These are phyloP conservation scores for Coturnix japonica DNA, from an alignment of 2,113 vertebrate species.

Conservation along the genomic window DNA sequence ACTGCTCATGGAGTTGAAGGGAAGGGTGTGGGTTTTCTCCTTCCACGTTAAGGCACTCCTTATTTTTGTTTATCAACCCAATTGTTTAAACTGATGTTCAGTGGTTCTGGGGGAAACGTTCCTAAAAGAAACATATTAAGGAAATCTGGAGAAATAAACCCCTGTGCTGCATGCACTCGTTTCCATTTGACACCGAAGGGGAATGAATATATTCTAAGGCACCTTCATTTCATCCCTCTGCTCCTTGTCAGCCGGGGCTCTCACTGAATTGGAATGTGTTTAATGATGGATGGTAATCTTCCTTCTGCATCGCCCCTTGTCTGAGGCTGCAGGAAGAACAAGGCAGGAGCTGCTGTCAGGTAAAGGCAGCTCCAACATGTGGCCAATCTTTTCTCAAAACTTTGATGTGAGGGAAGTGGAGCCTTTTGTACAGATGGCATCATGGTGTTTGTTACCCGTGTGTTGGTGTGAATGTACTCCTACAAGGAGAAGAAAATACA, in stretches of 20 bases:
- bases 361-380: neutral
- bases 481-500: neutral
- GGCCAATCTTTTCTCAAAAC: neutral
- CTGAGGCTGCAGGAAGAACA: neutral
- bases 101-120: neutral
- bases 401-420: neutral
- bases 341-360: neutral
- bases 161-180: neutral
- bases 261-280: neutral
- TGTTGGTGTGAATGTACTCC: fast-evolving
- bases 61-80: neutral
- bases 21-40: neutral
- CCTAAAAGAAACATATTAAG: neutral
- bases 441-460: neutral
- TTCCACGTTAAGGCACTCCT: neutral
- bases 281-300: neutral
- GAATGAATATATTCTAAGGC: neutral
- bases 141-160: neutral
- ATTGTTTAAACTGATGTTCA: neutral
- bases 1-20: neutral
- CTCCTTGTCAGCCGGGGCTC: neutral
- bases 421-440: neutral
- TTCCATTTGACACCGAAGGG: neutral
- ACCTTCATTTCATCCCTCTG: neutral
- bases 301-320: neutral